Base-by-base conservation (phyloP, 2,113 vertebrate genomes). In the Sardina pilchardus region DNA sequence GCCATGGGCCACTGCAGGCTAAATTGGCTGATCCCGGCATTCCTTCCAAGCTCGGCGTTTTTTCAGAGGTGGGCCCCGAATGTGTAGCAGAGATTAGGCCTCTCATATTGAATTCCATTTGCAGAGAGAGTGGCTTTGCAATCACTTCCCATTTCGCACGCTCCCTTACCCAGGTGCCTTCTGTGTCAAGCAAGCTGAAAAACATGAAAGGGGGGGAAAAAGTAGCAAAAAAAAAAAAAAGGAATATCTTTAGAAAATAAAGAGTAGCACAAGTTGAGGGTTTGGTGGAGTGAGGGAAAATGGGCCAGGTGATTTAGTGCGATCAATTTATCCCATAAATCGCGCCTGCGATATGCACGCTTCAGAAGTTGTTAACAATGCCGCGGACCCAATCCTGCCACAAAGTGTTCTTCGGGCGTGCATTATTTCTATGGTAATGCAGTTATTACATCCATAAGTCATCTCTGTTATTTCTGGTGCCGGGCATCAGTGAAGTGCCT, bases 361-460 rank as follows among this genome's bases (percentile, higher is more conserved):
- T 90, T 16, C 44, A 45, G 67, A 86, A 87, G 83, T 88, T 89
- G 89, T 90, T 92, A 90, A 75, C 84, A 78, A 90, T 89, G 85
- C 50, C 83, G 47, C 67, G 71, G 50, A 83, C 50, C 48, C 42
- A 75, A 83, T 85, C 81, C 81, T 85, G 81, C 8, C 81, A 45
- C 63, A 50, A 87, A 78, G 81, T 85, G 86, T 86, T 84, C 63
- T 14, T 14, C 67, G 2, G 36, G 78, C 86, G 88, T 81, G 87
- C 78, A 90, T 89, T 89, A 92, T 93, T 93, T 92, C 90, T 91
- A 92, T 93, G 91, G 85, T 92, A 93, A 94, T 93, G 84, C 75
- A 82, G 81, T 53, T 85, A 81, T 87, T 63, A 87, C 85, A 91
- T 88, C 92, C 89, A 87, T 89, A 87, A 90, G 87, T 85, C 86